Evolutionary conservation across 1,140 invertebrate genomes (phyloP), one percentile per base, ranked within the genome.

Genomic region (Sipha flava): DNA sequence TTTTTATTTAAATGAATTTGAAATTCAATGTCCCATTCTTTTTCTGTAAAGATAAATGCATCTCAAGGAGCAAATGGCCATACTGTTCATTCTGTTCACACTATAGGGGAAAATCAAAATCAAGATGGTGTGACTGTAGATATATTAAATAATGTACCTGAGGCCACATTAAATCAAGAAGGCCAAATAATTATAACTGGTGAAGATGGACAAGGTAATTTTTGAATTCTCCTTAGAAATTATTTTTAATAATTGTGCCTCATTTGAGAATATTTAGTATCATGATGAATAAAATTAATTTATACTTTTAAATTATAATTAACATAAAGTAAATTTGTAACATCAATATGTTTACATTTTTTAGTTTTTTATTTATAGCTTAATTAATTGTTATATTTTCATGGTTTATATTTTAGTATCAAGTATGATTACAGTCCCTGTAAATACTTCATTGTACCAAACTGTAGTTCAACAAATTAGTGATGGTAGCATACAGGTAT

Each of bases 361-460:
- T 23, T 57, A 21, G 21, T 21, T 18, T 77, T 77, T 40, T 54
- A 21, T 59, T 62, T 43, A 52, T n/a, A n/a, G n/a, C n/a, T n/a
- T n/a, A 79, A 18, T 16, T 57, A 54, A 57, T 14, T 70, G 23
- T 70, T 70, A 2, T 70, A 29, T 70, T 94, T 70, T 93, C 93
- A n/a, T n/a, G n/a, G n/a, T n/a, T n/a, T n/a, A n/a, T n/a, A n/a
- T n/a, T n/a, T n/a, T n/a, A 80, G 94, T 96, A 81, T 95, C 94
- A 83, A 95, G 96, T 57, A 96, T 98, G 86, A 96, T 98, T 83
- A 96, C 95, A 49, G 93, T 98, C 81, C 96, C 96, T 64, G 95
- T 98, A 70, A 94, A 94, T 31, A 93, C 94, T 47, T 94, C 94
- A 79, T 96, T 98, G 93, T 98, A 98, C 87, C 96, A 98, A 86